Conservation (phyloP, 2,888 invertebrate species). For the Bimastos eiseni region DNA sequence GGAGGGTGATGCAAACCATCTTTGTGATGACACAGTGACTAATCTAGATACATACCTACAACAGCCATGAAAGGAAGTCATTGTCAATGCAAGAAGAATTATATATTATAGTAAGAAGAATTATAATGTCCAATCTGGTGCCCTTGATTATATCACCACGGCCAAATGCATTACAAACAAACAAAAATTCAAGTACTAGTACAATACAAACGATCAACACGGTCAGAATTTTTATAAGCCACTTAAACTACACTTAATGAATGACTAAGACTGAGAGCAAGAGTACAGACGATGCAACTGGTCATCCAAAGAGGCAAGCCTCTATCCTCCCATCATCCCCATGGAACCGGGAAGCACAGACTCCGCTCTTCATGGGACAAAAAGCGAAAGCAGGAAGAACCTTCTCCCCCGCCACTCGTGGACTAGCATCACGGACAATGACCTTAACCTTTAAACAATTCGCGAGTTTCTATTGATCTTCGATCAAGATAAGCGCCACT, state of each 20-base stretch:
- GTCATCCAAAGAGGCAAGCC: not conserved
- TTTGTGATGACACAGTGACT: too few relatives aligned
- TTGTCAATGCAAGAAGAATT: too few relatives aligned
- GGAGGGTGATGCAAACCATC: too few relatives aligned
- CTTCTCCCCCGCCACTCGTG: not conserved
- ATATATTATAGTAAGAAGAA: too few relatives aligned
- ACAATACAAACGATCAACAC: too few relatives aligned
- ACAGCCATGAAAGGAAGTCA: too few relatives aligned
- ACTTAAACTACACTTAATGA: not conserved
- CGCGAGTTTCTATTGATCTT: not conserved
- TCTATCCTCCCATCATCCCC: not conserved
- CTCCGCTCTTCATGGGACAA: not conserved
- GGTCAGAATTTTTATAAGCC: too few relatives aligned
- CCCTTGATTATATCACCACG: too few relatives aligned
- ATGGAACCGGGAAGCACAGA: not conserved
- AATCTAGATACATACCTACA: slow-evolving; percentile 9
- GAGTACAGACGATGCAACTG: not conserved
- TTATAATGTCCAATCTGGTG: too few relatives aligned
- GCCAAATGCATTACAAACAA: too few relatives aligned
- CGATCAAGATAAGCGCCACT: not conserved
- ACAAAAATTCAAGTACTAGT: too few relatives aligned
- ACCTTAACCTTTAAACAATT: not conserved
- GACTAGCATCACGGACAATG: not conserved
- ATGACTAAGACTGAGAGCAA: not conserved
- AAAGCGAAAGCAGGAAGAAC: not conserved